Percentiles rank a stretch among this genome's conserved stretches.
Conservation (phyloP, 2,888 invertebrate genomes). For the Plagiodera versicolora region DNA sequence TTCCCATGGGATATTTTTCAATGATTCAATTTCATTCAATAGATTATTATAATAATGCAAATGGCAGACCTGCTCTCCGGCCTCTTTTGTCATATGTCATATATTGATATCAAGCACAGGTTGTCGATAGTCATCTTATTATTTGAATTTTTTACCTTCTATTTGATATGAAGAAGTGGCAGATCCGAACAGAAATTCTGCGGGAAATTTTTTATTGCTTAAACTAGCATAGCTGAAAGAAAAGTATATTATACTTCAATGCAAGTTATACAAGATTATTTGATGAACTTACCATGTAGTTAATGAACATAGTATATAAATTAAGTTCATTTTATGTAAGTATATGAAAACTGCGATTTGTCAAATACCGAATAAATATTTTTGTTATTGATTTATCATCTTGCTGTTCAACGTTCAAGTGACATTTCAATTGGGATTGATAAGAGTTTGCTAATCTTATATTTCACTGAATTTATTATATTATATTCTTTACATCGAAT, state of each 20-base stretch:
- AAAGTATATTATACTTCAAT: not conserved
- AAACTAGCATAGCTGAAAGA: constrained; percentile 10
- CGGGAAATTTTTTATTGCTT: constrained; percentile 16
- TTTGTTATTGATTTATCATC: not conserved
- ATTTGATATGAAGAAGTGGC: constrained; percentile 20
- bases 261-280: not conserved
- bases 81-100: too few relatives aligned
- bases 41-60: too few relatives aligned
- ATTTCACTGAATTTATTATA: too few relatives aligned
- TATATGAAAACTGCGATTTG: not conserved
- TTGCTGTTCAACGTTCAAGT: not conserved
- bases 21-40: too few relatives aligned
- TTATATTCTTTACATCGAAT: too few relatives aligned
- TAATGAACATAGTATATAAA: not conserved
- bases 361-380: not conserved
- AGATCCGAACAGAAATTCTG: constrained; percentile 18
- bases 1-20: too few relatives aligned
- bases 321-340: not conserved
- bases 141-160: constrained; percentile 12
- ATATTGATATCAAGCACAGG: too few relatives aligned
- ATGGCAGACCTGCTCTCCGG: too few relatives aligned
- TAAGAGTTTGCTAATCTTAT: not conserved
- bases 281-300: not conserved
- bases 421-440: not conserved
- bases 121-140: not conserved